Conservation (phyloP, 1,140 invertebrate genomes). For the Mylabris phalerata region DNA sequence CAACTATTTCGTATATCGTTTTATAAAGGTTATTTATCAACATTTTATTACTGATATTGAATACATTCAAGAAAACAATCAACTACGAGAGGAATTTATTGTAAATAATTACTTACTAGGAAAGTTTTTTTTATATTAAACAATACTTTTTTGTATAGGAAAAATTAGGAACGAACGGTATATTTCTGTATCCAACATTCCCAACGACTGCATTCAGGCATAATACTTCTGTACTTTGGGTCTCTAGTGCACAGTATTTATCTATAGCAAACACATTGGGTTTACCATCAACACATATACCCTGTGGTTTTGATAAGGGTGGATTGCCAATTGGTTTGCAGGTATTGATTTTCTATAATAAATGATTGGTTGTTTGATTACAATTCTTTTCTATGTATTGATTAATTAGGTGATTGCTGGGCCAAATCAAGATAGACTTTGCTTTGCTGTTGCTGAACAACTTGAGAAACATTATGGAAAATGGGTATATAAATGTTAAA, state of each 20-base stretch:
- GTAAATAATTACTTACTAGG: conserved; percentile 16
- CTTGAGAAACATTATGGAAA: conserved; percentile 81
- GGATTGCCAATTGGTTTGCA: conserved; percentile 78
- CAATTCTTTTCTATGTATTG: not conserved
- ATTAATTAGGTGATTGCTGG: conserved; percentile 52
- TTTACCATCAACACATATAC: conserved; percentile 75
- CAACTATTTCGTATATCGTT: conserved; percentile 47
- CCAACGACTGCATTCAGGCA: conserved; percentile 40
- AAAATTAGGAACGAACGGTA: conserved; percentile 66
- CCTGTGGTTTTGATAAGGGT: conserved; percentile 63
- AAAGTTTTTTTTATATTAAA: conserved; percentile 14
- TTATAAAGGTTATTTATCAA: conserved; percentile 47
- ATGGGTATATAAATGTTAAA: conserved; percentile 58
- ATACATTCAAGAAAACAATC: conserved; percentile 45
- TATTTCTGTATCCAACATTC: conserved; percentile 77
- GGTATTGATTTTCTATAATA: conserved; percentile 35
- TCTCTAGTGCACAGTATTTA: conserved; percentile 13
- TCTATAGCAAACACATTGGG: conserved; percentile 59
- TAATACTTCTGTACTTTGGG: conserved; percentile 16
- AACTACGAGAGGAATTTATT: conserved; percentile 47
- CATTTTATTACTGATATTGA: conserved; percentile 47
- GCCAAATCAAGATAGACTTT: conserved; percentile 66
- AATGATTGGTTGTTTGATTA: not conserved
- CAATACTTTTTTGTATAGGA: conserved; percentile 44
- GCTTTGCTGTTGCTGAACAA: conserved; percentile 73